Percentiles rank a stretch among this genome's conserved stretches.
Conservation (phyloP, 2,113 vertebrate species). For the Perognathus longimembris region DNA sequence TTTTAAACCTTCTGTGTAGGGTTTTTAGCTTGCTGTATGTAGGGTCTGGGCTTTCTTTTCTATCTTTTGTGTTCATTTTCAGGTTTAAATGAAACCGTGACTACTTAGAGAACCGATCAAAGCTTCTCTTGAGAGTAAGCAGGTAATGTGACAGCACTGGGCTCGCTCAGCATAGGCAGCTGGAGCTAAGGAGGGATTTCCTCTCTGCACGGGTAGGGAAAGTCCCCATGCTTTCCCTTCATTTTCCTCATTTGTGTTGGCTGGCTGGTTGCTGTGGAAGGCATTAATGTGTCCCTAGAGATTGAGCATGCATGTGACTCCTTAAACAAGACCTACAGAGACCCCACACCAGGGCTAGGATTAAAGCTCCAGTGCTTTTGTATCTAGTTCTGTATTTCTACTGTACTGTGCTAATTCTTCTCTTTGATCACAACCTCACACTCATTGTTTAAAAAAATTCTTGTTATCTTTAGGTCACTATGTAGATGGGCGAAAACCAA, state of each 20-base stretch:
- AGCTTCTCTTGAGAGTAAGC: not conserved
- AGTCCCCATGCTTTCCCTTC: not conserved
- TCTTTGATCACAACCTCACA: not conserved
- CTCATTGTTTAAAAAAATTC: not conserved
- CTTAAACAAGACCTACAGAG: not conserved
- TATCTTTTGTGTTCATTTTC: not conserved
- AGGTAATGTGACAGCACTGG: not conserved
- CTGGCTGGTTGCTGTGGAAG: not conserved
- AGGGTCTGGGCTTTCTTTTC: slow-evolving; percentile 40
- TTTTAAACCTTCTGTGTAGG: not conserved
- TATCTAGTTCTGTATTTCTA: not conserved
- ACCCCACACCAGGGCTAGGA: not conserved
- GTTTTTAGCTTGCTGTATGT: not conserved
- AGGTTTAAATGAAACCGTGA: not conserved
- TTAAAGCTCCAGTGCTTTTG: not conserved
- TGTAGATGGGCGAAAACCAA: not conserved
- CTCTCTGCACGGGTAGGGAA: too few species aligned
- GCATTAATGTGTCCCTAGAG: not conserved
- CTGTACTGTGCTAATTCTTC: not conserved
- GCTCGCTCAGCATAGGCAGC: not conserved
- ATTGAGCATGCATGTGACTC: too few species aligned
- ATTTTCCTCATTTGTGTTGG: not conserved
- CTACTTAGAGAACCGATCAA: not conserved
- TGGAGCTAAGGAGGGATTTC: not conserved
- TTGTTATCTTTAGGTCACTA: not conserved